Evolutionary conservation across 2,113 vertebrate genomes (phyloP), one percentile per base, ranked within the genome.

Genomic region (Mungos mungo): DNA sequence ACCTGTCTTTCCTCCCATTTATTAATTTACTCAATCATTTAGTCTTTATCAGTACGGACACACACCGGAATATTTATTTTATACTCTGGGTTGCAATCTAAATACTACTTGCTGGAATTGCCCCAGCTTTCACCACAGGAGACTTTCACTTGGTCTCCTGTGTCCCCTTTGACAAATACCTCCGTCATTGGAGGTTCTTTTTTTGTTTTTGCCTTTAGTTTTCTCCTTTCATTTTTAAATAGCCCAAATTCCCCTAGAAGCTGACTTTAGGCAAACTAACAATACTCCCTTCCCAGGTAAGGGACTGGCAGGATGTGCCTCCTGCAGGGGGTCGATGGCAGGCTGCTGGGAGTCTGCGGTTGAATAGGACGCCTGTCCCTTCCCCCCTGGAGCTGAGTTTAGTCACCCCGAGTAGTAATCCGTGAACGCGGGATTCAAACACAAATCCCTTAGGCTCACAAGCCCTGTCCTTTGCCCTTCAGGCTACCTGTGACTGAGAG

Each of bases 141-240:
- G 57, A 57, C 19, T 83, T 52, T 81, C 50, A 21, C 3, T 92
- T 92, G 81, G 35, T 83, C 29, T 65, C 29, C n/a, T 16, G 18
- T 50, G 65, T 7, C 29, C 15, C 41, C 31, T 90, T 82, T 60
- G 50, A 76, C 65, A 41, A 41, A 60, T 29, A 52, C 6, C 57
- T 63, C n/a, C 16, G 7, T 29, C 16, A 38, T 8, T 65, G 63
- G 47, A 45, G 11, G 2, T n/a, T 3, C 21, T 69, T 79, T 19
- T 88, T 41, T 41, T 88, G 54, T 63, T 81, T 52, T 31, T 15
- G 15, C n/a, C 41, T 38, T 69, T 85, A 63, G 29, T 93, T 84
- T 80, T 92, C n/a, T 68, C 35, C 65, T 97, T 97, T 97, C 83
- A 76, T 90, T 98, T 97, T 96, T 88, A 95, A 97, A 95, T 97